Evolutionary conservation across 2,797 vertebrate species (phyloP).

Genomic region (Mormyrops attenuatus): DNA sequence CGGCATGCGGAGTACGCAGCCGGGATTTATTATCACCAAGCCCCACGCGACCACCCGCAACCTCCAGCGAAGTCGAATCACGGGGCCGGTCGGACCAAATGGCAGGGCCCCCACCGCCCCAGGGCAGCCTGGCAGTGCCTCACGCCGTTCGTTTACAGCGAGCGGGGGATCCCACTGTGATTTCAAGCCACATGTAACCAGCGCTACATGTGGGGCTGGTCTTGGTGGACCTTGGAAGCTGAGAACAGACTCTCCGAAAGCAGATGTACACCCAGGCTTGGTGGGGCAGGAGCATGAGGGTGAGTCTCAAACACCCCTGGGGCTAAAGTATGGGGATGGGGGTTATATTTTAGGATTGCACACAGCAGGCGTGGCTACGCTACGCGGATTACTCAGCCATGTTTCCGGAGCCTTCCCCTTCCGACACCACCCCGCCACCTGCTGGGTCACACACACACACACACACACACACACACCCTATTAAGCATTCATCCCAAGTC

Average conservation of each 20-base stretch:
- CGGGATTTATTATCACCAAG: not conserved
- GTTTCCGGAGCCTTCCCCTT: not conserved
- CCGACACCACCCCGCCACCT: too few relatives aligned
- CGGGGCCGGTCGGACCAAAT: not conserved
- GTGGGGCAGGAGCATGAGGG: not conserved
- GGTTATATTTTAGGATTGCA: constrained; percentile 18
- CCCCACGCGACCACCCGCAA: not conserved
- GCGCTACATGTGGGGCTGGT: not conserved
- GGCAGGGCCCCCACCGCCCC: not conserved
- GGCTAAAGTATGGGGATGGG: not conserved
- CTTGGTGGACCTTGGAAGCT: not conserved
- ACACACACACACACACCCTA: constrained; percentile 12
- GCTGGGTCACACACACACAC: not conserved
- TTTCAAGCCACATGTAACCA: not conserved
- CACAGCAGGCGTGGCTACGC: constrained; percentile 25
- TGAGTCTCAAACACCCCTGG: not conserved
- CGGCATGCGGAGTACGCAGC: not conserved
- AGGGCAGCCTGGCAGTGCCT: not conserved
- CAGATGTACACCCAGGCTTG: not conserved
- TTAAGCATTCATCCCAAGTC: not conserved
- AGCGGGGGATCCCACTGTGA: not conserved
- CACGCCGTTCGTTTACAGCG: not conserved
- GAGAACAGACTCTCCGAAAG: not conserved
- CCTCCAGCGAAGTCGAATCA: not conserved
- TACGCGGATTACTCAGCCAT: not conserved